Evolutionary conservation across 2,113 vertebrate genomes (phyloP).

Genomic region (Lanius collurio): DNA sequence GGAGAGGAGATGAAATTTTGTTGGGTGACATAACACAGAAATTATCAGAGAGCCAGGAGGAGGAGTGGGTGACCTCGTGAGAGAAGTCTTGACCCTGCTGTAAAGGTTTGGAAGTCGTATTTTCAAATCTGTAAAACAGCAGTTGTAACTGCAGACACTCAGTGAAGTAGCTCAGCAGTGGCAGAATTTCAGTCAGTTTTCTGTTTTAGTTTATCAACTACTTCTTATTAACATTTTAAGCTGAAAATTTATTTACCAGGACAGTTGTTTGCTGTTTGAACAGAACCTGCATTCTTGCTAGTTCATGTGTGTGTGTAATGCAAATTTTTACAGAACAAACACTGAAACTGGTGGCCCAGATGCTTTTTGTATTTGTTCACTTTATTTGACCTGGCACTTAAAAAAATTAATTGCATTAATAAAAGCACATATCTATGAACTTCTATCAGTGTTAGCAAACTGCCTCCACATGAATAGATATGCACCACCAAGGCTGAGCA

Average conservation of each 20-base stretch:
- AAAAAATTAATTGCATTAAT: background rate
- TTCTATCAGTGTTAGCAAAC: background rate
- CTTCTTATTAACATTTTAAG: background rate
- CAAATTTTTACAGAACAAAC: background rate
- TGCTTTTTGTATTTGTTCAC: background rate
- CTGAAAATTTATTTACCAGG: background rate
- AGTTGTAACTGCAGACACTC: background rate
- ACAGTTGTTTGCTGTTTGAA: background rate
- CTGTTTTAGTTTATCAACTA: background rate
- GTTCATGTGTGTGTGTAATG: background rate
- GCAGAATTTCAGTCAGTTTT: background rate
- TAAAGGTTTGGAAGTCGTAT: background rate
- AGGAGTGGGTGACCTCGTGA: background rate
- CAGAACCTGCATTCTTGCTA: background rate
- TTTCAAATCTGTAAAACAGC: background rate
- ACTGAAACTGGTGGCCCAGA: background rate
- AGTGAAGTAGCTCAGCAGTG: background rate
- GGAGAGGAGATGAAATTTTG: background rate
- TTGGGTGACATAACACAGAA: background rate
- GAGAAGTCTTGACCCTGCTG: background rate
- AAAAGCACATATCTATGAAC: background rate
- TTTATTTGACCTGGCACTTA: background rate
- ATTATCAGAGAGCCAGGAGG: background rate
- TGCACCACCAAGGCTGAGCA: background rate
- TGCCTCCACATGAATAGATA: background rate